These are phyloP conservation scores for Stegophylla sp. DNA, from an alignment of 2,888 invertebrate species.

Conservation along the genomic window DNA sequence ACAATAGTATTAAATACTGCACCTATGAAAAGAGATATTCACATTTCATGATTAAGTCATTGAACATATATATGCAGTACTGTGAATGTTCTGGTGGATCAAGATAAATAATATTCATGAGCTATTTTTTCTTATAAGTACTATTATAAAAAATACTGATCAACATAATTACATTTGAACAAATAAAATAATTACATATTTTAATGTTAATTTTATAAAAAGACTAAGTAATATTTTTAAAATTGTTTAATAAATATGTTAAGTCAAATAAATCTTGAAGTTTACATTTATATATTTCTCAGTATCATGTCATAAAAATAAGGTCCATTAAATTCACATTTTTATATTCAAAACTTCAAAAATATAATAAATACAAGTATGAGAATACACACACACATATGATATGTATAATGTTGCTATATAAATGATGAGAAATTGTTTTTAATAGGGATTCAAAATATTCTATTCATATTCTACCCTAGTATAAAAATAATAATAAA, in stretches of 20 bases:
- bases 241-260: background rate
- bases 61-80: too few relatives aligned
- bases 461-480: constrained; percentile 41
- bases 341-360: background rate
- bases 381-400: too few relatives aligned
- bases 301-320: background rate
- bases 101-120: too few relatives aligned
- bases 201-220: too few relatives aligned
- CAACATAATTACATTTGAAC: too few relatives aligned
- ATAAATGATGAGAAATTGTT: constrained; percentile 43
- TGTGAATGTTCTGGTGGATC: too few relatives aligned
- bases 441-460: constrained; percentile 39
- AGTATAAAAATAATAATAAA: constrained; percentile 32
- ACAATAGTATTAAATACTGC: background rate
- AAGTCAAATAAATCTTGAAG: background rate
- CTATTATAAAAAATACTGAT: too few relatives aligned
- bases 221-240: background rate
- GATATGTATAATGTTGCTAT: too few relatives aligned
- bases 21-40: background rate
- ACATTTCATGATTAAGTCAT: too few relatives aligned
- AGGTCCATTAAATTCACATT: background rate
- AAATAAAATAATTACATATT: too few relatives aligned
- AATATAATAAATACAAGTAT: background rate
- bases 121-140: too few relatives aligned
- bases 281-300: background rate